phyloP scores from a whole-genome alignment of 2,113 vertebrate genomes.

The Nyctibius bracteatus region DNA sequence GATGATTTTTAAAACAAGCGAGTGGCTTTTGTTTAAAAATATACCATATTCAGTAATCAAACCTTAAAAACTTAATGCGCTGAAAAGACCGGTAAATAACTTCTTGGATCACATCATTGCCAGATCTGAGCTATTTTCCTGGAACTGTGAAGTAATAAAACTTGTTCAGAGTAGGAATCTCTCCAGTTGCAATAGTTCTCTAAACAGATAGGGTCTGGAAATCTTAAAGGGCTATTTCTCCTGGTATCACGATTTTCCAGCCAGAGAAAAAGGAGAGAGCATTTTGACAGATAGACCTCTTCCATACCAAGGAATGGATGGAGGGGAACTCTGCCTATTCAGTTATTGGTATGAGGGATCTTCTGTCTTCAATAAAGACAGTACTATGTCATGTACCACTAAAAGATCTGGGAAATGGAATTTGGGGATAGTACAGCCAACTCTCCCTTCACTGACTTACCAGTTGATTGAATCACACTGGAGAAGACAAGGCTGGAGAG shows the following conservation, averaged over 20 bases:
- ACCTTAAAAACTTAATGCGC: neutral
- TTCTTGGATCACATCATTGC: neutral
- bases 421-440: neutral
- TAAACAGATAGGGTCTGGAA: rapidly evolving
- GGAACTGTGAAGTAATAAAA: neutral
- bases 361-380: neutral
- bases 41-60: neutral
- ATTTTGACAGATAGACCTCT: neutral
- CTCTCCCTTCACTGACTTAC: neutral
- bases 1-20: neutral
- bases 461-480: neutral
- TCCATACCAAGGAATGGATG: neutral
- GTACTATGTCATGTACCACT: rapidly evolving
- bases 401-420: neutral
- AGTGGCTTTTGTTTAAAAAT: neutral
- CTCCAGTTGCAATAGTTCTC: neutral
- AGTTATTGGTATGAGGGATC: rapidly evolving
- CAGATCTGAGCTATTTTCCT: neutral
- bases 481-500: neutral
- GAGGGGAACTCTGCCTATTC: neutral
- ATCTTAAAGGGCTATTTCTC: rapidly evolving
- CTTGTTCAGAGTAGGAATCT: neutral
- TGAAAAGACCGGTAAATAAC: neutral
- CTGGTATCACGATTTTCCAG: neutral
- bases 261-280: neutral